These are phyloP conservation scores for Notodonta ziczac DNA, from an alignment of 2,888 invertebrate genomes.

Conservation along the genomic window DNA sequence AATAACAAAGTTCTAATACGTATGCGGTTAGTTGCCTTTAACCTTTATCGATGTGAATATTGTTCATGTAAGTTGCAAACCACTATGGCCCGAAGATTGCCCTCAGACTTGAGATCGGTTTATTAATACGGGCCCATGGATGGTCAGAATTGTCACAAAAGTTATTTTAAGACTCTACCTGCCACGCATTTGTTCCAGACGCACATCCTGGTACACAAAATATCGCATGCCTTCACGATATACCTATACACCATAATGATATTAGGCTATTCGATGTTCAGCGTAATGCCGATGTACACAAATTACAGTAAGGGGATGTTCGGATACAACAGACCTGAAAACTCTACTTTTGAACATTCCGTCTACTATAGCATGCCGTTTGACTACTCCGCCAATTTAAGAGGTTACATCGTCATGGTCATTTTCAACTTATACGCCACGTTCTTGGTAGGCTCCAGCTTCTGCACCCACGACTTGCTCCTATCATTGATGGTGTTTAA, in stretches of 20 bases:
- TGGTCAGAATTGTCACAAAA: too few relatives aligned
- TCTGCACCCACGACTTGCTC: slow-evolving; percentile 11
- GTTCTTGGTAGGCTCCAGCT: not conserved
- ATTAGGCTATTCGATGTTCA: slow-evolving; percentile 27
- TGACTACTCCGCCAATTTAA: not conserved
- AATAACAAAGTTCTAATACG: not conserved
- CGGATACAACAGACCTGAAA: slow-evolving; percentile 11
- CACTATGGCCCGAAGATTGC: too few relatives aligned
- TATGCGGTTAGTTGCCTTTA: too few relatives aligned
- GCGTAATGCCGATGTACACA: slow-evolving; percentile 28
- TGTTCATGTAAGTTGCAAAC: too few relatives aligned
- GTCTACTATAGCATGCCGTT: slow-evolving; percentile 18
- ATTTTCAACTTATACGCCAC: slow-evolving; percentile 3
- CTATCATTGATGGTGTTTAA: slow-evolving; percentile 22
- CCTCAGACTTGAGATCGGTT: too few relatives aligned
- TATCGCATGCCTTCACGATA: slow-evolving; percentile 29
- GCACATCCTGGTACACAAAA: slow-evolving; percentile 28
- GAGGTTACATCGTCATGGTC: not conserved
- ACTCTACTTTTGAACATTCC: slow-evolving; percentile 24
- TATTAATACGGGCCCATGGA: too few relatives aligned
- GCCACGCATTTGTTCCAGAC: slow-evolving; percentile 22
- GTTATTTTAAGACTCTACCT: too few relatives aligned
- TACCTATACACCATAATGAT: slow-evolving; percentile 18
- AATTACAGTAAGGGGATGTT: slow-evolving; percentile 27
- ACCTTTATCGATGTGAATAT: too few relatives aligned